Evolutionary conservation across 2,113 vertebrate species (phyloP), one percentile per base, ranked within the genome.

Genomic region (Melospiza georgiana): DNA sequence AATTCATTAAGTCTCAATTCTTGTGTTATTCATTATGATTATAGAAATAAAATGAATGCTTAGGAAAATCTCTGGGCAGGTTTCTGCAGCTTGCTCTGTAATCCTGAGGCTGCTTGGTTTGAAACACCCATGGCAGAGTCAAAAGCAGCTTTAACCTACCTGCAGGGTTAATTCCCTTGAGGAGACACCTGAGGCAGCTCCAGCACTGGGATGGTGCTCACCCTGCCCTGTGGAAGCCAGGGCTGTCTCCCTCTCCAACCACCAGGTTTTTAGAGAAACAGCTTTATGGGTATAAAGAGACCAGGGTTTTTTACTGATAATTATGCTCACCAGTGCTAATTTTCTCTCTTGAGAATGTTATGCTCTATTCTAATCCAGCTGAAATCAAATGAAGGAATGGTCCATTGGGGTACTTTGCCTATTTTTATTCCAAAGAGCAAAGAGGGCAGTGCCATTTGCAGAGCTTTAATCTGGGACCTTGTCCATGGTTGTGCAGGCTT

Each of bases 401-500:
- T 41, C 27, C 37, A 12, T 22, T 39, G 37, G 18, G 33, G 13
- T 31, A 83, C 14, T 79, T 72, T 5, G 12, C 16, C 35, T 17
- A 3, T 11, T 30, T 75, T 62, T 66, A 27, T 44, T 55, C n/a
- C 27, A 22, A 33, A n/a, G n/a, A 65, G 55, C 46, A 85, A 17
- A 71, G 8, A 46, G 20, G 30, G 13, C 5, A 39, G 23, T 67
- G n/a, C 30, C 11, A 17, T 44, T 51, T 55, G 27, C 15, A 85
- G 69, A 59, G 35, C 39, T 83, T 37, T 73, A 27, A 27, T 63
- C 30, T 55, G 44, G 33, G 20, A 13, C 31, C 17, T n/a, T 59
- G 10, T 23, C 28, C 43, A 0, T 59, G 4, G 1, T 10, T 69
- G 33, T n/a, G 24, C 16, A 55, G 16, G 6, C 5, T 3, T n/a